A percentile compares a stretch with the other conserved stretches of the same genome.
These are phyloP conservation scores for Pyrgilauda ruficollis DNA, from an alignment of 2,113 vertebrate species.

Conservation along the genomic window DNA sequence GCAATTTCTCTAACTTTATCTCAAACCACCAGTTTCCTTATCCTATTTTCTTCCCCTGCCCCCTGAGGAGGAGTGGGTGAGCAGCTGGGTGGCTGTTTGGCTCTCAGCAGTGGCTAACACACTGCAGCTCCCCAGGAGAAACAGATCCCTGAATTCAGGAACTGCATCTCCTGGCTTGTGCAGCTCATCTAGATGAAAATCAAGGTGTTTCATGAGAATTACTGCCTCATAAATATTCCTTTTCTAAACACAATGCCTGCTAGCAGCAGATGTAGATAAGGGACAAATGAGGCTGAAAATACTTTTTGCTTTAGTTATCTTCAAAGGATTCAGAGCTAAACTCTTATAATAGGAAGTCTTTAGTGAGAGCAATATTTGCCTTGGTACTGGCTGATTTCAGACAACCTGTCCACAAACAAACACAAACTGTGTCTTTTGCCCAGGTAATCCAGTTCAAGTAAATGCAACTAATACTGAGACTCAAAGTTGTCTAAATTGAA, in stretches of 20 bases:
- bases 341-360: not conserved
- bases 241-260: not conserved
- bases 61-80: not conserved
- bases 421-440: not conserved
- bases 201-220: not conserved
- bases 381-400: not conserved
- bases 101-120: not conserved
- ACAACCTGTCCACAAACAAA: not conserved
- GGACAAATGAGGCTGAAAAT: constrained; percentile 2
- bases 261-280: constrained; percentile 16
- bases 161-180: not conserved
- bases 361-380: not conserved
- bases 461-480: not conserved
- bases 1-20: not conserved
- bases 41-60: not conserved
- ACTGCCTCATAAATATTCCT: constrained; percentile 27
- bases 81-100: not conserved
- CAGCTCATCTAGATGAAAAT: not conserved
- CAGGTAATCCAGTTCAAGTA: not conserved
- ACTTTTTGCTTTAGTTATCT: not conserved
- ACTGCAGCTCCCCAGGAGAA: not conserved
- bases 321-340: constrained; percentile 5
- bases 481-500: not conserved
- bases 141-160: not conserved
- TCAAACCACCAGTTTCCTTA: not conserved